A percentile compares a stretch with the other conserved stretches of the same genome.
Evolutionary conservation across 2,113 vertebrate genomes (phyloP).

Genomic region (Petaurus breviceps): DNA sequence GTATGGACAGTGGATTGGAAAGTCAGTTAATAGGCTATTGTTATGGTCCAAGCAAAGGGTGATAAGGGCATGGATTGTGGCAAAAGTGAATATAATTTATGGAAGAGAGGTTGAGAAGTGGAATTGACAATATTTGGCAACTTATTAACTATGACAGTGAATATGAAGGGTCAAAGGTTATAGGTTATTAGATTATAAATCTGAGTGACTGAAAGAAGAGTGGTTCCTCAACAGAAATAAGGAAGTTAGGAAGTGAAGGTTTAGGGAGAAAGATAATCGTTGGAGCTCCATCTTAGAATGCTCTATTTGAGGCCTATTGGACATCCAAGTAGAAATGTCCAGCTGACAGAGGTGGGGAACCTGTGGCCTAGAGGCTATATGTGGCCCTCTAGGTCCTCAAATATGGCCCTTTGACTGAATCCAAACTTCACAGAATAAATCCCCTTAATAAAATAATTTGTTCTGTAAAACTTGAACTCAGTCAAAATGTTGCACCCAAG

Average conservation of each 20-base stretch:
- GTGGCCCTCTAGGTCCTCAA: too few species aligned
- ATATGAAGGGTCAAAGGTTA: neutral
- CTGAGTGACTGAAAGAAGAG: neutral
- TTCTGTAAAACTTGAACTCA: too few species aligned
- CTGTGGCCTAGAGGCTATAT: too few species aligned
- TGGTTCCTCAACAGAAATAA: neutral
- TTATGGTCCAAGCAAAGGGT: neutral
- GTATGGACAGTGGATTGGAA: neutral
- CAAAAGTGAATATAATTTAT: neutral
- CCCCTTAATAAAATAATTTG: too few species aligned
- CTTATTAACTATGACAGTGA: neutral
- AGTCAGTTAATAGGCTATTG: neutral
- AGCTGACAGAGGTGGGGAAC: neutral
- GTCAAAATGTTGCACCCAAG: too few species aligned
- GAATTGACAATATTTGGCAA: neutral
- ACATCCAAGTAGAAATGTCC: neutral
- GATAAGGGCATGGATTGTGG: neutral
- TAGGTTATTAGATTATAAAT: neutral
- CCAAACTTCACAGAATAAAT: too few species aligned
- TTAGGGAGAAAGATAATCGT: neutral
- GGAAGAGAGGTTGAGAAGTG: neutral
- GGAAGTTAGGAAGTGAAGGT: neutral
- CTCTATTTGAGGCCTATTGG: neutral
- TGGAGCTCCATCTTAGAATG: neutral
- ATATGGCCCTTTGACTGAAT: too few species aligned